Evolutionary conservation across 2,888 invertebrate species (phyloP).

Genomic region (Digitonthophagus gazella): DNA sequence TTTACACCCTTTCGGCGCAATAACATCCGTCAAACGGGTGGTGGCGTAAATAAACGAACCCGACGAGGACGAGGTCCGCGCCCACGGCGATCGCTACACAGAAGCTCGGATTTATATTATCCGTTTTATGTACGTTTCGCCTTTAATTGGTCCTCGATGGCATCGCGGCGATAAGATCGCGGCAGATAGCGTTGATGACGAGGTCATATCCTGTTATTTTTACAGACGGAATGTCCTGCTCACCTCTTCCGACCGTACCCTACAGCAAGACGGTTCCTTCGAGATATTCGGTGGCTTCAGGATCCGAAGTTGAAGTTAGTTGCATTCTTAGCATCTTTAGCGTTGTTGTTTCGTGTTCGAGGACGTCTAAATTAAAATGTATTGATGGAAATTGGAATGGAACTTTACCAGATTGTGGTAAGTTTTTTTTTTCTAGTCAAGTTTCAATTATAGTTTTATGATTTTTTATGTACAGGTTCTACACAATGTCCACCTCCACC

Average conservation of each 20-base stretch:
- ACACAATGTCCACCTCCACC: conserved; percentile 47
- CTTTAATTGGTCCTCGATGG: conserved; percentile 19
- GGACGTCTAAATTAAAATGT: conserved; percentile 44
- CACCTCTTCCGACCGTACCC: conserved; percentile 24
- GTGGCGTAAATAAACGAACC: not conserved
- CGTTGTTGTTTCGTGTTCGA: conserved; percentile 41
- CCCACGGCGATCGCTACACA: conserved; percentile 21
- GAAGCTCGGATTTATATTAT: conserved; percentile 18
- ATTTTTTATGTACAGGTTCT: conserved; percentile 39
- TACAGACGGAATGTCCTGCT: conserved; percentile 8
- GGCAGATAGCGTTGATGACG: not conserved
- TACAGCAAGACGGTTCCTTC: conserved; percentile 31
- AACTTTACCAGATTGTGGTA: conserved; percentile 47
- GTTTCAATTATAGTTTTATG: not conserved
- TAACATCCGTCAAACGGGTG: not conserved
- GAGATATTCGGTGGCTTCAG: conserved; percentile 27
- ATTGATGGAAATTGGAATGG: conserved; percentile 48
- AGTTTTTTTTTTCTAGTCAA: conserved; percentile 31
- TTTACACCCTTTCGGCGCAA: not conserved
- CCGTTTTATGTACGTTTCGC: not conserved
- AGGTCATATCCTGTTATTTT: not conserved
- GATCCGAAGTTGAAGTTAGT: conserved; percentile 44
- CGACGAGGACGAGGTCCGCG: conserved; percentile 20
- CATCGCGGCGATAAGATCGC: conserved; percentile 6
- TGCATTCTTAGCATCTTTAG: conserved; percentile 46